A percentile compares a stretch with the other conserved stretches of the same genome.
Conservation (phyloP, 1,140 invertebrate genomes). For the Antheraea mylitta region DNA sequence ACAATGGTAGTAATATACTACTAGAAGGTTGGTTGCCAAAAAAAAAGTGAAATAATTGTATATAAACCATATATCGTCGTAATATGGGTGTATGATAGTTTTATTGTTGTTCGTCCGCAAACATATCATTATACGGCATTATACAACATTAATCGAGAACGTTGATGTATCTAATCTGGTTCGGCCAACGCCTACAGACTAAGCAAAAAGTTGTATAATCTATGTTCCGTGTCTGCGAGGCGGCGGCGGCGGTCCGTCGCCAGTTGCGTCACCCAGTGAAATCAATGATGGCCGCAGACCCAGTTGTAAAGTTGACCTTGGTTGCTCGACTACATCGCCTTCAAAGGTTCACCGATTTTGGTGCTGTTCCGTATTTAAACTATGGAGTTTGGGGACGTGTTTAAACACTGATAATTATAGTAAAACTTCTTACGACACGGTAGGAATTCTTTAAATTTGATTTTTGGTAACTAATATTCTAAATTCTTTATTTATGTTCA, state of each 20-base stretch:
- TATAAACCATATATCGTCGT: background rate
- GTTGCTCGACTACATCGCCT: constrained; percentile 14
- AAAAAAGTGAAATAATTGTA: background rate
- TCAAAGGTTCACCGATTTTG: background rate
- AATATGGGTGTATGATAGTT: background rate
- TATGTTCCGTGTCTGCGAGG: constrained; percentile 16
- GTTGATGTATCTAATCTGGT: constrained; percentile 21
- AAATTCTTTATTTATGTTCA: background rate
- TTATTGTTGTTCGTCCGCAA: constrained; percentile 16
- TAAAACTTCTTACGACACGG: too few species aligned
- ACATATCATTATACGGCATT: constrained; percentile 25
- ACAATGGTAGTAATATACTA: too few species aligned
- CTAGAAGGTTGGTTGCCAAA: too few species aligned
- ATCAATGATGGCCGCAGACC: constrained; percentile 53
- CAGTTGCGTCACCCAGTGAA: constrained; percentile 55
- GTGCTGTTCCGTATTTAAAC: background rate
- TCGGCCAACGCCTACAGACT: constrained; percentile 14
- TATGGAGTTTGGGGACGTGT: background rate
- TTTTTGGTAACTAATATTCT: too few species aligned
- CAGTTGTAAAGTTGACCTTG: constrained; percentile 69
- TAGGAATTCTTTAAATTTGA: too few species aligned
- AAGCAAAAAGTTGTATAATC: constrained; percentile 32
- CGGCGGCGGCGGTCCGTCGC: constrained; percentile 24
- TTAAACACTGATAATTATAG: background rate
- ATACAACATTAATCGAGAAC: constrained; percentile 12